Evolutionary conservation across 2,797 vertebrate species (phyloP), one percentile per base, ranked within the genome.

Genomic region (Labroides dimidiatus): DNA sequence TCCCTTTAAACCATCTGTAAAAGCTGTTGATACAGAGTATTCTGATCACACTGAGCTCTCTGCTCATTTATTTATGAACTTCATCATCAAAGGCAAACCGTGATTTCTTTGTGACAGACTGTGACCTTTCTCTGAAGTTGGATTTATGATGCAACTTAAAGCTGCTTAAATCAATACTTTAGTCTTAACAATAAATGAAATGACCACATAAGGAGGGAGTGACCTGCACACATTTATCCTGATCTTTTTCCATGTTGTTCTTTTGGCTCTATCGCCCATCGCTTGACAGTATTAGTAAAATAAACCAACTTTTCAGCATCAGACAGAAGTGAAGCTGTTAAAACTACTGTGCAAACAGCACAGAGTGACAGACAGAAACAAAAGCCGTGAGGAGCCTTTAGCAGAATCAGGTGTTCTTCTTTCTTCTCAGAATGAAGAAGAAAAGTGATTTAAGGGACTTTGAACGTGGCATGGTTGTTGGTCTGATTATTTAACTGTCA

Each of bases 71-170:
- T 30, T 33, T 43, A 70, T 66, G 39, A 24, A 10, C 23, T 15
- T 14, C 53, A 60, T 77, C 73, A 65, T 39, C 37, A 61, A 62
- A 10, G 47, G 21, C 27, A 36, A 37, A 62, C 20, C 20, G 33
- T 71, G 17, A 5, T 55, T 72, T 66, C 64, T 75, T 16, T 49
- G n/a, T 43, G 56, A 58, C 53, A 37, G 19, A 57, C 23, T 53
- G 19, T 57, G 48, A 59, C 1, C 4, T 50, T 45, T 55, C 58
- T 60, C 39, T 68, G 21, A 48, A 59, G 49, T 54, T 42, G 16
- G 56, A 69, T 69, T 33, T 16, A 51, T 48, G 64, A 61, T 61
- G 19, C 52, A 73, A 37, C n/a, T 14, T 53, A 15, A 63, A 56
- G 37, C 45, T 41, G 47, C 13, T 43, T 16, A 11, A 23, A 50